Conservation (phyloP, 2,888 invertebrate genomes). For the Zeuzera pyrina region DNA sequence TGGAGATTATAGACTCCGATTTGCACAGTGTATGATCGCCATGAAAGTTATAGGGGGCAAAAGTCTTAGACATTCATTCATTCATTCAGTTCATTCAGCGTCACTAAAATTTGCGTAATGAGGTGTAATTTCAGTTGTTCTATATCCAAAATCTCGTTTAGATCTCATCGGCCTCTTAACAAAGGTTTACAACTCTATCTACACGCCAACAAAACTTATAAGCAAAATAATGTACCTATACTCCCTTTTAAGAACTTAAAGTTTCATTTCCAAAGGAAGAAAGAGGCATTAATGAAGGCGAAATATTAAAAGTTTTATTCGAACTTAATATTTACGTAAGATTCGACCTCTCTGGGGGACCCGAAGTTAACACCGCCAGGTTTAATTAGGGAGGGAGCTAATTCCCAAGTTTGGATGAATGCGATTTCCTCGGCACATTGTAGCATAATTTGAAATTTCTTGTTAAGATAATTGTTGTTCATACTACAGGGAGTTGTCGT, state of each 20-base stretch:
- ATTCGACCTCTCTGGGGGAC: slow-evolving; percentile 22
- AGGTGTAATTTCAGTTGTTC: no score
- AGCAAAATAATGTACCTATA: no score
- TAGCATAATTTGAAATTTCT: slow-evolving; percentile 55
- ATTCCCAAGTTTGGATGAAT: slow-evolving; percentile 70
- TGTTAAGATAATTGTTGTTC: slow-evolving; percentile 48
- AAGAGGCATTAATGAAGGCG: slow-evolving; percentile 43
- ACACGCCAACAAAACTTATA: no score
- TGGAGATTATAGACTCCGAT: no score
- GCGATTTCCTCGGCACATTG: slow-evolving; percentile 35
- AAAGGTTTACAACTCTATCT: no score
- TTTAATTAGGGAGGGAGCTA: slow-evolving; percentile 64
- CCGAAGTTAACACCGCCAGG: slow-evolving; percentile 54
- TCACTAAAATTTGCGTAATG: no score
- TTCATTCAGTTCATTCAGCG: no score
- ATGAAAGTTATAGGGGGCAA: no score
- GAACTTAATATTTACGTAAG: slow-evolving; percentile 59
- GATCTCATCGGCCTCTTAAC: no score
- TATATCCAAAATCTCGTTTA: no score
- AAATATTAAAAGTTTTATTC: slow-evolving; percentile 57
- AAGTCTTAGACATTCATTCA: no score
- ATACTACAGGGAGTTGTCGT: slow-evolving; percentile 27
- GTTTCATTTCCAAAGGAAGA: slow-evolving; percentile 18
- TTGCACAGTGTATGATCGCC: no score
- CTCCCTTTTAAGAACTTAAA: slow-evolving; percentile 11